Percentiles rank a stretch among this genome's conserved stretches.
These are phyloP conservation scores for Lepisosteus oculatus DNA, from an alignment of 2,113 vertebrate species.

Conservation along the genomic window DNA sequence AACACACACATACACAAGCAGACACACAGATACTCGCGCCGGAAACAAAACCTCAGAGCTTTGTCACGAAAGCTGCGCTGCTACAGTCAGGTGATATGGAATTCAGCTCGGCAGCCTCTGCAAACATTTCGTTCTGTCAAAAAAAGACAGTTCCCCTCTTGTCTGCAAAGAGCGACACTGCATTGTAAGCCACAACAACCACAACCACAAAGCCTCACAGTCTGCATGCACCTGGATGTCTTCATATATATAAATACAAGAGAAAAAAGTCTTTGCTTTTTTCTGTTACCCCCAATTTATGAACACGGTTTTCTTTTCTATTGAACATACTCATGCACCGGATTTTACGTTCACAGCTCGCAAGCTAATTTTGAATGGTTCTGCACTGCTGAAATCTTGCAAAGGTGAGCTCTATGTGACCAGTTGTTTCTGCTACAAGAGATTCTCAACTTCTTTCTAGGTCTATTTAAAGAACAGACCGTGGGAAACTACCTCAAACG, in stretches of 20 bases:
- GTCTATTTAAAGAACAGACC: conserved; percentile 56
- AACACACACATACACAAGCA: conserved; percentile 26
- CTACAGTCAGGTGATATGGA: conserved; percentile 46
- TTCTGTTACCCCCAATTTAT: background rate
- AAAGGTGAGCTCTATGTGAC: conserved; percentile 13
- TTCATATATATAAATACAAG: conserved; percentile 46
- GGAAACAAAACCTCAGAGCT: conserved; percentile 53
- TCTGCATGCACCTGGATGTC: conserved; percentile 67
- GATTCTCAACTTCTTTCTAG: conserved; percentile 30
- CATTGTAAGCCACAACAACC: conserved; percentile 59
- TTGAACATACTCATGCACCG: background rate
- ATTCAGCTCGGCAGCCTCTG: conserved; percentile 26
- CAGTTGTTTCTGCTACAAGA: conserved; percentile 14
- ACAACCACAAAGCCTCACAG: conserved; percentile 68
- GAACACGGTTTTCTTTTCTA: background rate
- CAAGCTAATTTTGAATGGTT: background rate
- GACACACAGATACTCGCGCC: conserved; percentile 30
- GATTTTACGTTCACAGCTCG: background rate
- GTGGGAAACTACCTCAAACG: conserved; percentile 58
- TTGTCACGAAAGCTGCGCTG: conserved; percentile 54
- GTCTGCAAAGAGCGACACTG: conserved; percentile 46
- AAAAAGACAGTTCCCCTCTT: conserved; percentile 58
- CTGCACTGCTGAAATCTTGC: background rate
- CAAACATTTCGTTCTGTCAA: conserved; percentile 18
- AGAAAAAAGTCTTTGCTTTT: conserved; percentile 20